These are phyloP conservation scores for Sylvilagus floridanus DNA, from an alignment of 2,797 vertebrate genomes.

Conservation along the genomic window DNA sequence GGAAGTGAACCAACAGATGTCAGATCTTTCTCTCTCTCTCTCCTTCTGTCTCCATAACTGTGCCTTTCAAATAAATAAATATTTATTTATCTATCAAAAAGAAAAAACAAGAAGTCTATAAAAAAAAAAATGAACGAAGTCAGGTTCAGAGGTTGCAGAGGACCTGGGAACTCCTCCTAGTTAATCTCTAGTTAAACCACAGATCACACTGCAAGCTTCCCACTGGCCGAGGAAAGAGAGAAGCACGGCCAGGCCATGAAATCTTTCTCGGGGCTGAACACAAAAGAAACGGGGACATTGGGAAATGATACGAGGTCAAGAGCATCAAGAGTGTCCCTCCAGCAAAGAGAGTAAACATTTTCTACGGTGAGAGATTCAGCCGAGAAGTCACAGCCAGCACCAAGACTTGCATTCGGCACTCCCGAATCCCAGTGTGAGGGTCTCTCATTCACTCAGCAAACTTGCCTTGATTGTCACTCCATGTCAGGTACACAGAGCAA, in stretches of 20 bases:
- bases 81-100: no score
- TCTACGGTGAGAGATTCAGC: not conserved
- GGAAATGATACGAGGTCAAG: not conserved
- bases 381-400: not conserved
- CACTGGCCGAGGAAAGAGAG: not conserved
- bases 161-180: not conserved
- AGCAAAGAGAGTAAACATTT: not conserved
- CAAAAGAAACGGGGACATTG: not conserved
- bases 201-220: not conserved
- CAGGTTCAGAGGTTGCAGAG: not conserved
- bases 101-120: no score
- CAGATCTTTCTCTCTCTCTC: no score
- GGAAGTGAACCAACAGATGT: no score
- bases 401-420: not conserved
- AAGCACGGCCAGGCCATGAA: not conserved
- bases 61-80: no score
- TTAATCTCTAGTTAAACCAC: not conserved
- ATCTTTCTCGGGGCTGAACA: not conserved
- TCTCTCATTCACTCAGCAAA: not conserved
- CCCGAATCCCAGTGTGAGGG: not conserved
- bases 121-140: not conserved
- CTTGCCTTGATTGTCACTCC: not conserved
- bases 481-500: not conserved
- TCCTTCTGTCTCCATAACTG: no score
- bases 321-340: not conserved